Evolutionary conservation across 2,888 invertebrate species (phyloP).

Genomic region (Drosophila testacea): DNA sequence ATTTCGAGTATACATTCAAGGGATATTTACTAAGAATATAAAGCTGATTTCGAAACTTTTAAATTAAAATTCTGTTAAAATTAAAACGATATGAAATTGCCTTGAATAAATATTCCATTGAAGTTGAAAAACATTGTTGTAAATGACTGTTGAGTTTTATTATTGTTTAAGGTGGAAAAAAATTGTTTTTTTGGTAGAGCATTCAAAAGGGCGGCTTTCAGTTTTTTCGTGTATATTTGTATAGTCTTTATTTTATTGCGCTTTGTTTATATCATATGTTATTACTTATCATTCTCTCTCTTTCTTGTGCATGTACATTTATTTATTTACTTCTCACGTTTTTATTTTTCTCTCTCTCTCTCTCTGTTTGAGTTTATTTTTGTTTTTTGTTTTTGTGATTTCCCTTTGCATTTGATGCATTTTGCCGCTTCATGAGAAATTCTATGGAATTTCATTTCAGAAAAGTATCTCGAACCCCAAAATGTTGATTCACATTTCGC

Average conservation of each 20-base stretch:
- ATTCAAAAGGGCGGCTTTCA: constrained; percentile 1
- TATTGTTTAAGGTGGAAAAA: not conserved
- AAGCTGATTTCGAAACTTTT: too few species aligned
- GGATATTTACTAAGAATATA: too few species aligned
- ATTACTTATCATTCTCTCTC: constrained; percentile 14
- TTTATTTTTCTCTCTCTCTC: not conserved
- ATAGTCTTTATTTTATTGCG: constrained; percentile 54
- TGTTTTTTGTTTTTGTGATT: constrained; percentile 28
- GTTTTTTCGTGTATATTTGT: constrained; percentile 1
- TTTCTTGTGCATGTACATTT: constrained; percentile 23
- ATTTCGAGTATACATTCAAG: too few species aligned
- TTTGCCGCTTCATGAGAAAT: constrained; percentile 59
- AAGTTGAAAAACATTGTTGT: too few species aligned
- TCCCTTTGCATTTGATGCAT: constrained; percentile 59
- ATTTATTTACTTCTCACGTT: constrained; percentile 57
- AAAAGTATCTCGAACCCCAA: constrained; percentile 23
- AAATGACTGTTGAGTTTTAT: too few species aligned
- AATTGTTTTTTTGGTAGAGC: constrained; percentile 11
- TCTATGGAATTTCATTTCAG: constrained; percentile 54
- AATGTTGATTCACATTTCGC: constrained; percentile 64
- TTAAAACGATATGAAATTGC: not conserved
- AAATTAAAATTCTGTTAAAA: too few species aligned
- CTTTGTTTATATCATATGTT: constrained; percentile 60
- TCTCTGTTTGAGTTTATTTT: constrained; percentile 12
- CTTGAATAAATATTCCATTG: not conserved